phyloP scores from a whole-genome alignment of 2,797 vertebrate species.

The Hemibagrus guttatus region DNA sequence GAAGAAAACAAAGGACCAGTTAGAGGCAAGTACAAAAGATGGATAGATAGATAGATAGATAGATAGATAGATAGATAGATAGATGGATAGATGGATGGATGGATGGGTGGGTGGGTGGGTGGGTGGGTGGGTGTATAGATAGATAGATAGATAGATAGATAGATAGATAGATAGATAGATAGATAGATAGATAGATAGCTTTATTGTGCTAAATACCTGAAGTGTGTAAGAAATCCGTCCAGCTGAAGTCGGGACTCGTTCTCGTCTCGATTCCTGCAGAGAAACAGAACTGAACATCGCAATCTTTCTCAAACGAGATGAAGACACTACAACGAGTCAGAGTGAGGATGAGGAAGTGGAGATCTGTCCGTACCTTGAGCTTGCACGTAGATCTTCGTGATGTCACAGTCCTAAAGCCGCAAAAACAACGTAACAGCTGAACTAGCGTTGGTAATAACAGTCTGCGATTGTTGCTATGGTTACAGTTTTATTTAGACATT shows the following conservation, averaged over 20 bases:
- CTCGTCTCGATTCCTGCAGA: conserved; percentile 81
- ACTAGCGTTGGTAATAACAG: background rate
- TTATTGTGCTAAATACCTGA: conserved; percentile 76
- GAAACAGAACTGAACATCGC: background rate
- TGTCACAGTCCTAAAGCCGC: conserved; percentile 77
- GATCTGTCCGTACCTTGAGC: conserved; percentile 84
- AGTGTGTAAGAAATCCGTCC: conserved; percentile 80
- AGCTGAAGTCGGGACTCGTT: conserved; percentile 77
- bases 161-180: background rate
- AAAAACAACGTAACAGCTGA: conserved; percentile 42
- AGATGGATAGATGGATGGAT: too few relatives aligned
- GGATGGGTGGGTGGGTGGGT: too few relatives aligned
- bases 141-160: background rate
- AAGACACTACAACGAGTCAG: too few relatives aligned
- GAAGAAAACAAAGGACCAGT: too few relatives aligned
- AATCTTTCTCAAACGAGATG: background rate
- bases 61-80: background rate
- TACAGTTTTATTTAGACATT: background rate
- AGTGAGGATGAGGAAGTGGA: background rate
- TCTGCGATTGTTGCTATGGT: background rate
- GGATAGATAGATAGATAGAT: background rate
- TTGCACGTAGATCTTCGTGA: conserved; percentile 85
- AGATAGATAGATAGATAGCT: background rate
- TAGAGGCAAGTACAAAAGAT: too few relatives aligned
- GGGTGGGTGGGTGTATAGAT: too few relatives aligned